A percentile compares a stretch with the other conserved stretches of the same genome.
Evolutionary conservation across 2,888 invertebrate genomes (phyloP).

Genomic region (Hofmannophila pseudospretella): DNA sequence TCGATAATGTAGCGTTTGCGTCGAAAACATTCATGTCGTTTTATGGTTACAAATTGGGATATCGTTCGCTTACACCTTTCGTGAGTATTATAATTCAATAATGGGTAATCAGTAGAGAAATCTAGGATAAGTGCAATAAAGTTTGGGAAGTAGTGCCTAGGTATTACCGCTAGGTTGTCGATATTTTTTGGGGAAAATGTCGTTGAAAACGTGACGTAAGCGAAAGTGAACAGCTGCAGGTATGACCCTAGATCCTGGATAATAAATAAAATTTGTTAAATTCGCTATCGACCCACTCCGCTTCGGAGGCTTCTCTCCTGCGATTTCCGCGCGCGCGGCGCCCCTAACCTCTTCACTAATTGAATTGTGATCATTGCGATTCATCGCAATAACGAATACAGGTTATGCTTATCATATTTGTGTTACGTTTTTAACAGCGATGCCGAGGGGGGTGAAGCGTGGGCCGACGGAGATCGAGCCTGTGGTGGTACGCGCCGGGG

Average conservation of each 20-base stretch:
- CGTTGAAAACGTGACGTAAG: constrained; percentile 69
- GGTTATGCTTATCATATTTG: constrained; percentile 19
- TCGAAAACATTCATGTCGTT: constrained; percentile 76
- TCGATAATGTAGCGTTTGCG: constrained; percentile 78
- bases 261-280: constrained; percentile 41
- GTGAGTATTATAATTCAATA: constrained; percentile 58
- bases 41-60: constrained; percentile 72
- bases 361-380: constrained; percentile 59
- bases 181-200: constrained; percentile 66
- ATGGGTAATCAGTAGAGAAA: constrained; percentile 40
- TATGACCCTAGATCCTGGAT: constrained; percentile 34
- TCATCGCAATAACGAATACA: constrained; percentile 24
- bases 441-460: constrained; percentile 80
- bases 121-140: constrained; percentile 35
- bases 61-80: constrained; percentile 75
- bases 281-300: constrained; percentile 66
- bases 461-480: constrained; percentile 75
- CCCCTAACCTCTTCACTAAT: constrained; percentile 75
- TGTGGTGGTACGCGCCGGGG: constrained; percentile 70
- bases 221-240: constrained; percentile 50
- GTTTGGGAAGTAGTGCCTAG: constrained; percentile 47
- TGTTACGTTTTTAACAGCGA: constrained; percentile 53
- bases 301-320: constrained; percentile 63
- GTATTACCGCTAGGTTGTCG: constrained; percentile 61
- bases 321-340: constrained; percentile 73